phyloP scores from a whole-genome alignment of 2,888 invertebrate species.

The Cephus sareptanus region DNA sequence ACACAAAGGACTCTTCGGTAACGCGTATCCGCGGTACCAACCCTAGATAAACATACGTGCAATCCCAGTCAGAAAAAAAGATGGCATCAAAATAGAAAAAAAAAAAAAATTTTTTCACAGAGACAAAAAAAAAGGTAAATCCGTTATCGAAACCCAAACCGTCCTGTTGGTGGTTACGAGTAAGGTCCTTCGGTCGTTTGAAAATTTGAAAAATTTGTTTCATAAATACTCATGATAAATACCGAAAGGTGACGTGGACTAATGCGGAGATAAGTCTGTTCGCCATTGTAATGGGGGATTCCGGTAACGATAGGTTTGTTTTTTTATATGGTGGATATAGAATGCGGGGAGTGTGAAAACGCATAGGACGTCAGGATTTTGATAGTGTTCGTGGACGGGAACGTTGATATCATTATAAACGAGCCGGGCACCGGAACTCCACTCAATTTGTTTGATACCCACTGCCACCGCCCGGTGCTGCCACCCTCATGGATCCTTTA shows the following conservation, averaged over 20 bases:
- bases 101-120: too few species aligned
- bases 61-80: too few species aligned
- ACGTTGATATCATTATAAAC: conserved; percentile 50
- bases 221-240: too few species aligned
- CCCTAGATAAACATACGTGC: too few species aligned
- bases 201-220: too few species aligned
- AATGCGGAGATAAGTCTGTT: neutral
- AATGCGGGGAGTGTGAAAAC: neutral
- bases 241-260: too few species aligned
- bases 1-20: neutral
- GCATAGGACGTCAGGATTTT: neutral
- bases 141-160: too few species aligned
- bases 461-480: conserved; percentile 9
- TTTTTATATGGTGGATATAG: neutral
- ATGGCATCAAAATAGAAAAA: too few species aligned
- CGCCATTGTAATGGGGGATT: neutral
- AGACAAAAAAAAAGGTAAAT: too few species aligned
- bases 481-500: neutral
- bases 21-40: neutral
- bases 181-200: too few species aligned
- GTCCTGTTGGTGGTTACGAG: too few species aligned
- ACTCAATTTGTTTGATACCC: conserved; percentile 54
- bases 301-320: neutral
- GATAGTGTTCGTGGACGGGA: conserved; percentile 26
- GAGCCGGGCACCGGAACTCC: conserved; percentile 48